These are phyloP conservation scores for Stigmatopora nigra DNA, from an alignment of 2,113 vertebrate species.

Conservation along the genomic window DNA sequence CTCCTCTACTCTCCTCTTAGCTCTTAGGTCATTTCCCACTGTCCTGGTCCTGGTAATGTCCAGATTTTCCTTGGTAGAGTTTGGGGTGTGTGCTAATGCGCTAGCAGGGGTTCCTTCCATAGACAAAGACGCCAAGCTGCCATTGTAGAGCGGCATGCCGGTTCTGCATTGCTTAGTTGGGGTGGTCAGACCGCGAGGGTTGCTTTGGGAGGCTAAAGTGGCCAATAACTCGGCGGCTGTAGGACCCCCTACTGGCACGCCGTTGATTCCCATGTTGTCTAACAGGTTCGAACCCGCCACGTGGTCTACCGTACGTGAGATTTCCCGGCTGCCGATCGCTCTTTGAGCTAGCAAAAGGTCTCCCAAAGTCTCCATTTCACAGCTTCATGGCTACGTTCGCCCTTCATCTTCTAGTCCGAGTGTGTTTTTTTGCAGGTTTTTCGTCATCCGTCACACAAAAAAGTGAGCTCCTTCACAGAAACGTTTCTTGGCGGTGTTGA, in stretches of 20 bases:
- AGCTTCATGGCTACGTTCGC: conserved; percentile 68
- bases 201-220: conserved; percentile 56
- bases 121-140: conserved; percentile 44
- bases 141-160: conserved; percentile 51
- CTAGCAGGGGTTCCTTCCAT: conserved; percentile 52
- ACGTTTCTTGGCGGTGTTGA: conserved; percentile 18
- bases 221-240: conserved; percentile 58
- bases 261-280: conserved; percentile 68
- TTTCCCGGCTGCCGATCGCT: conserved; percentile 23
- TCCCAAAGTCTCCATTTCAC: conserved; percentile 74
- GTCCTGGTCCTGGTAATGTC: conserved; percentile 40
- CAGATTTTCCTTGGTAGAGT: conserved; percentile 47
- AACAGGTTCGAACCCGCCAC: conserved; percentile 17
- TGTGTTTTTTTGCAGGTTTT: not conserved
- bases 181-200: conserved; percentile 44
- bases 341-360: conserved; percentile 54
- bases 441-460: conserved; percentile 5
- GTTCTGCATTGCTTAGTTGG: conserved; percentile 53
- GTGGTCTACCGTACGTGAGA: conserved; percentile 15
- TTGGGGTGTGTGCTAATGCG: conserved; percentile 43
- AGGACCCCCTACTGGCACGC: conserved; percentile 42
- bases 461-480: not conserved
- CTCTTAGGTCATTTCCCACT: conserved; percentile 50
- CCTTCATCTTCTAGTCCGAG: conserved; percentile 66
- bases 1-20: conserved; percentile 51